Percentiles rank a stretch among this genome's conserved stretches.
Conservation (phyloP, 2,113 vertebrate genomes). For the Tricholaema leucomelas region DNA sequence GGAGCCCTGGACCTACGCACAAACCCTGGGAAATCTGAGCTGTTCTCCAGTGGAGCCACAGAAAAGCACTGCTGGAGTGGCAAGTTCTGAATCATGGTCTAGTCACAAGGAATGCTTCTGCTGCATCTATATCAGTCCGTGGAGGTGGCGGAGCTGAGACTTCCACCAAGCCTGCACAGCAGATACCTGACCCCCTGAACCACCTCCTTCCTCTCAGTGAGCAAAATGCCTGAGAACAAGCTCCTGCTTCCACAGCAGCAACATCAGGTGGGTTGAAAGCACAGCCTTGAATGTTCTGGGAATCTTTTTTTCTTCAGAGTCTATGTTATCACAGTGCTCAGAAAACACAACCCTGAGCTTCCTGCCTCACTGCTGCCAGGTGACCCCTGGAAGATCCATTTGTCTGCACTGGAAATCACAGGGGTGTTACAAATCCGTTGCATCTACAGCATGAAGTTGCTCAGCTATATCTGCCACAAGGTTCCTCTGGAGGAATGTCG, state of each 20-base stretch:
- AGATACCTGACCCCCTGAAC: not conserved
- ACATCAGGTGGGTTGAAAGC: not conserved
- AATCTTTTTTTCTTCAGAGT: not conserved
- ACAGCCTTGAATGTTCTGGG: not conserved
- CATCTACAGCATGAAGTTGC: not conserved
- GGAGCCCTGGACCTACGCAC: not conserved
- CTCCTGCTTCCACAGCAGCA: not conserved
- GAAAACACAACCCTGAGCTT: not conserved
- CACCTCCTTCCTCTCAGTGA: not conserved
- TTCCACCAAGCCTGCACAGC: not conserved
- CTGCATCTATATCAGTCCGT: not conserved
- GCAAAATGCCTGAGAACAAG: not conserved
- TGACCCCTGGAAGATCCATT: not conserved
- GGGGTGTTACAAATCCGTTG: not conserved
- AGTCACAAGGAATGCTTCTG: not conserved
- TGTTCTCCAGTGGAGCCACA: not conserved
- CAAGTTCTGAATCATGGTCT: constrained; percentile 17
- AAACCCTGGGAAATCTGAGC: not conserved
- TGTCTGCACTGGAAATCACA: not conserved
- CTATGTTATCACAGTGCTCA: not conserved
- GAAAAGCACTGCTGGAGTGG: not conserved
- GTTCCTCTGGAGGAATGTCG: not conserved
- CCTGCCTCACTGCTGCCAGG: not conserved
- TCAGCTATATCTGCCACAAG: not conserved
- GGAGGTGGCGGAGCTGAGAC: not conserved